phyloP scores from a whole-genome alignment of 1,140 invertebrate species.

The Neotoxoptera formosana region DNA sequence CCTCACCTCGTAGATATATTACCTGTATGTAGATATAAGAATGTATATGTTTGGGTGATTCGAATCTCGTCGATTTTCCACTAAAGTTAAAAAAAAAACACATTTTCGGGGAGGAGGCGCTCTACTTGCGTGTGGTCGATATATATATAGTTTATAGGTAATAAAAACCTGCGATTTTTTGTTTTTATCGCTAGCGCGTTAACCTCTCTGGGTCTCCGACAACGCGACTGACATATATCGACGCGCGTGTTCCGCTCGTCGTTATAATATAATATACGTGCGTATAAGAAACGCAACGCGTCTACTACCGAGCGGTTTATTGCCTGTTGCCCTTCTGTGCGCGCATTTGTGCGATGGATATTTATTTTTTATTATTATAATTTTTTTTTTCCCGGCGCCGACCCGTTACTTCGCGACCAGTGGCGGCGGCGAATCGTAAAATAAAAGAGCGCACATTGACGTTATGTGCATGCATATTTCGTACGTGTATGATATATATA shows the following conservation, averaged over 20 bases:
- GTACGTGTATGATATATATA: neutral
- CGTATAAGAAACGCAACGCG: neutral
- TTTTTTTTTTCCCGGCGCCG: neutral
- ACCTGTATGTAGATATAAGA: neutral
- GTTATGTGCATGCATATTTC: constrained; percentile 21
- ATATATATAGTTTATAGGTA: neutral
- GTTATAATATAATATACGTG: neutral
- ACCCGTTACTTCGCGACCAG: neutral
- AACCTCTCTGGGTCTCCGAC: neutral
- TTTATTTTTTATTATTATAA: constrained; percentile 30
- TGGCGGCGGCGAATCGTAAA: constrained; percentile 30
- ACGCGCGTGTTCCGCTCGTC: neutral
- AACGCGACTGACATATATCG: neutral
- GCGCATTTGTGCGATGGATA: neutral
- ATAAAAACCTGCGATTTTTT: neutral
- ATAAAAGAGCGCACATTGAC: constrained; percentile 30
- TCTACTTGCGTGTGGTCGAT: neutral
- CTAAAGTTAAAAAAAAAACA: neutral
- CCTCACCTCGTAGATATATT: neutral
- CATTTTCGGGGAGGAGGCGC: neutral
- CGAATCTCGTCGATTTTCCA: neutral
- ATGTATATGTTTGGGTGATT: neutral
- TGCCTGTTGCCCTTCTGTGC: constrained; percentile 35
- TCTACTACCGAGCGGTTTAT: constrained; percentile 23
- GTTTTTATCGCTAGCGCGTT: neutral